Base-by-base conservation (phyloP, 2,888 invertebrate genomes). In the Stenoptilia bipunctidactyla region DNA sequence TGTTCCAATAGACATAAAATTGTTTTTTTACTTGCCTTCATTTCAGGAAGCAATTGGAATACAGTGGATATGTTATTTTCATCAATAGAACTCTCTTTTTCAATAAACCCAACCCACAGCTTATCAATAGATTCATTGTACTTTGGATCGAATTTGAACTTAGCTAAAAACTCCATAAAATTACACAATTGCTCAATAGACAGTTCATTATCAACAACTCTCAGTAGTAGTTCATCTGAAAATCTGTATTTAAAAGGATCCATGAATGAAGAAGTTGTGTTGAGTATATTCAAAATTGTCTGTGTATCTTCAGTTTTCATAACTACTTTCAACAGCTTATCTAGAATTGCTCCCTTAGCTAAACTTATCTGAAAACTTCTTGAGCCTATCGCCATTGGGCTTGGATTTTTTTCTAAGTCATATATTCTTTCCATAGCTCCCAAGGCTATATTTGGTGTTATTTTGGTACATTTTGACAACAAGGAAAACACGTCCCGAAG, bases 41-140 rank as follows among this genome's bases (percentile, higher is more conserved):
- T 69, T 15, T 85, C 75, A 33, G 86, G 85, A 14, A 91, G 55
- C 25, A 87, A 69, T 50, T 70, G 69, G 56, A 88, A 89, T 10
- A 91, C 66, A 15, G 79, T 56, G 1, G 85, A 71, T 42, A 91
- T 76, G 56, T 89, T 88, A 8, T 64, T 65, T 42, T 85, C 84
- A 61, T 85, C 68, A 33, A 91, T 88, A 15, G 87, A 84, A 27
- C 72, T 58, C 49, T 87, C 85, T 40, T 80, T 83, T 44, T 85
- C 86, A 13, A 85, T 66, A 50, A 91, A 84, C 8, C 89, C 90
- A 42, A 87, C 74, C 91, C 91, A 91, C 30, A 91, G 62, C 56
- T 87, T 87, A 50, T 91, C 90, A 42, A 88, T 76, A 6, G 79
- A 79, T 15, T 85, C 77, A 15, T 74, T 66, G 58, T 86, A 86